phyloP scores from a whole-genome alignment of 1,140 invertebrate species.

The Bombyx mandarina region DNA sequence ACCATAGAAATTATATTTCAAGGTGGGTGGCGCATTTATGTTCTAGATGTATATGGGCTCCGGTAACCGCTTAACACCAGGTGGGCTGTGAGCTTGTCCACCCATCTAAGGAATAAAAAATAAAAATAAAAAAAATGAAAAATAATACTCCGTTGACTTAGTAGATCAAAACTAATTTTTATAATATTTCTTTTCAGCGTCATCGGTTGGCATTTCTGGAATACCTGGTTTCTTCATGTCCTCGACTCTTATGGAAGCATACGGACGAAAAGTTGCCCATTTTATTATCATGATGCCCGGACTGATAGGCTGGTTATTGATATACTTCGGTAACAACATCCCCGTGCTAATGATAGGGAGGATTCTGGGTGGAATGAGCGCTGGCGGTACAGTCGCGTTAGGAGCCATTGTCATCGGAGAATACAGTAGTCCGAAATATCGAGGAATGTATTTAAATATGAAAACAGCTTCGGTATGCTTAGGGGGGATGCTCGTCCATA shows the following conservation, averaged over 20 bases:
- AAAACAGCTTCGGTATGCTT: slow-evolving; percentile 44
- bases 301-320: slow-evolving; percentile 15
- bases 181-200: slow-evolving; percentile 14
- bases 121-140: too few relatives aligned
- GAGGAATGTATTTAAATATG: slow-evolving; percentile 44
- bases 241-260: slow-evolving; percentile 20
- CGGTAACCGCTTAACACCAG: too few relatives aligned
- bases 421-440: slow-evolving; percentile 20
- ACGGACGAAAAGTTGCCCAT: slow-evolving; percentile 13
- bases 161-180: slow-evolving; percentile 3
- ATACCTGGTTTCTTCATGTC: slow-evolving; percentile 19
- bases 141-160: too few relatives aligned
- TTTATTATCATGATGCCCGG: slow-evolving; percentile 13
- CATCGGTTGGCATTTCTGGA: slow-evolving; percentile 14
- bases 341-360: slow-evolving; percentile 8
- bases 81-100: too few relatives aligned
- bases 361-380: slow-evolving; percentile 14
- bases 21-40: too few relatives aligned
- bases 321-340: slow-evolving; percentile 11
- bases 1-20: too few relatives aligned
- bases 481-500: slow-evolving; percentile 36
- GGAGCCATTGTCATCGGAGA: slow-evolving; percentile 21
- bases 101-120: too few relatives aligned
- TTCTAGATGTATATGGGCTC: too few relatives aligned
- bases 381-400: slow-evolving; percentile 10